Conservation (phyloP, 1,140 invertebrate species). For the Calliopsis andreniformis region DNA sequence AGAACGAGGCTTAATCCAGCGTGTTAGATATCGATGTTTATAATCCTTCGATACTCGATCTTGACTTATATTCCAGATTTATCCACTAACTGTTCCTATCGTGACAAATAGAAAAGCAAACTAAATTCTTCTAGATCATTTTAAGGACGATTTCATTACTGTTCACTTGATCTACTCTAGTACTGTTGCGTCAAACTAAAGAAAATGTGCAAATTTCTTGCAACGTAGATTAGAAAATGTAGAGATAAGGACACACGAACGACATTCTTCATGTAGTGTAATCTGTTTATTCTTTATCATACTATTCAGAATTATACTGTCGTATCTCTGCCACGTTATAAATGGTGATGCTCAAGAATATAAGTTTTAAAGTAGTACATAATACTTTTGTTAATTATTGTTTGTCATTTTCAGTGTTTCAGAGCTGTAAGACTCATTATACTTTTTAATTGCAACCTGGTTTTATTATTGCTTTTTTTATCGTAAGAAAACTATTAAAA, state of each 20-base stretch:
- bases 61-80: not conserved
- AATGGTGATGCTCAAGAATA: not conserved
- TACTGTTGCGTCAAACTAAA: too few relatives aligned
- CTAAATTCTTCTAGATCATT: not conserved
- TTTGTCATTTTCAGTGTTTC: too few relatives aligned
- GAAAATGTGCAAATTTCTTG: not conserved
- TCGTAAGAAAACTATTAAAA: too few relatives aligned
- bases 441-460: too few relatives aligned
- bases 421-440: too few relatives aligned
- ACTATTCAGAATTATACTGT: not conserved
- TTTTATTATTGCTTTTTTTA: too few relatives aligned
- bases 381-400: too few relatives aligned
- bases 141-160: not conserved
- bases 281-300: slow-evolving; percentile 1
- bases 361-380: not conserved
- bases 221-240: not conserved
- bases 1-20: slow-evolving; percentile 12
- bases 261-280: not conserved
- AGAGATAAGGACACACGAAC: not conserved
- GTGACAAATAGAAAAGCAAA: not conserved
- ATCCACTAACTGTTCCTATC: not conserved
- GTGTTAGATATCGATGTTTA: not conserved
- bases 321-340: not conserved
- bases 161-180: too few relatives aligned
- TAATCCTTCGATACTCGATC: not conserved